Base-by-base conservation (phyloP, 2,113 vertebrate genomes). In the Brachypteracias leptosomus region DNA sequence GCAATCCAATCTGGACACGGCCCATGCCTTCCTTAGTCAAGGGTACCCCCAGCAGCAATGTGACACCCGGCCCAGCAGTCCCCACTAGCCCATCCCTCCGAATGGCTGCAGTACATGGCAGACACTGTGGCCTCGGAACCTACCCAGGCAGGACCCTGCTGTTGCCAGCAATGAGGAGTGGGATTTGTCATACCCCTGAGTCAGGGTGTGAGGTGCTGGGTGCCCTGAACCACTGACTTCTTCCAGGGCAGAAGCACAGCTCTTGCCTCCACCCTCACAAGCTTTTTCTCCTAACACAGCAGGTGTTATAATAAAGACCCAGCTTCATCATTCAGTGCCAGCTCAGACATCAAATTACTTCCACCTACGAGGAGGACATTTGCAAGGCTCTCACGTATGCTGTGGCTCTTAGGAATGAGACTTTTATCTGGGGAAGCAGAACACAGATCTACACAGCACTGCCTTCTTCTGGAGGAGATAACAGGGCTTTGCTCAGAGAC, bases 391-490 rank as follows among this genome's bases (percentile, higher is more conserved):
- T 95, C 94, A 90, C 7, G 3, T 76, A 62, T 8, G 29, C 93
- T n/a, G 70, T 59, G 85, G 38, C 65, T 90, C 72, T 49, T 54
- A 49, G 84, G 74, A 89, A 66, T n/a, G 85, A 83, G 62, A 40
- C 80, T 88, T 89, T 91, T 58, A 88, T 94, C 91, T 96, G 2
- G 0, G 74, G 87, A 86, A 76, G 70, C 89, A 93, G 89, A 68
- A 68, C 1, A 52, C n/a, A 71, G 88, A 77, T 85, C 88, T 75
- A 33, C 93, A 35, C 36, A 18, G 70, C 65, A 17, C 80, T 96
- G 96, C 80, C 9, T 83, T 95, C 96, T 94, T 91, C 89, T 84
- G 81, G 44, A 94, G 89, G 70, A 96, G 94, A 93, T 85, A 93
- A 51, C 0, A 2, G 52, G 84, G 52, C 61, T 91, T 72, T 94